phyloP scores from a whole-genome alignment of 2,797 vertebrate genomes.

The Leptoclinus maculatus region DNA sequence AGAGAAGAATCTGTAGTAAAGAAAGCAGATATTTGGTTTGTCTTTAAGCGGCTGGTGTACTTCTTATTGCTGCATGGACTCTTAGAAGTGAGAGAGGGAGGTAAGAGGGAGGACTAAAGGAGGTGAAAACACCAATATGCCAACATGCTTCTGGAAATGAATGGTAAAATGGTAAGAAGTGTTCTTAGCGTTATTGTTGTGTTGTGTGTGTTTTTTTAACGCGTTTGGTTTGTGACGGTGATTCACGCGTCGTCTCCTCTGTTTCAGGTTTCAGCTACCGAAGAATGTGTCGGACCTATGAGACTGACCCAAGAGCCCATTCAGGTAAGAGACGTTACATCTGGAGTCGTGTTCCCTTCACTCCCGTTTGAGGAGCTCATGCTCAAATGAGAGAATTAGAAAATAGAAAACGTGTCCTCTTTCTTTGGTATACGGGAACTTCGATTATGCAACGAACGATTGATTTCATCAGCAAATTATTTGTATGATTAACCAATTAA shows the following conservation, averaged over 20 bases:
- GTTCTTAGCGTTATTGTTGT: background rate
- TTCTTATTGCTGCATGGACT: background rate
- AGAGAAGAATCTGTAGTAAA: background rate
- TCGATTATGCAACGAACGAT: background rate
- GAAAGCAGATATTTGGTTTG: background rate
- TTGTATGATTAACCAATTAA: background rate
- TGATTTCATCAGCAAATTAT: background rate
- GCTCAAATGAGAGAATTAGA: too few relatives aligned
- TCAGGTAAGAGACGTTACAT: constrained; percentile 84
- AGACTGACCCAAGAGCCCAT: constrained; percentile 93
- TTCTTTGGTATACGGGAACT: background rate
- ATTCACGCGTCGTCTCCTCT: constrained; percentile 16
- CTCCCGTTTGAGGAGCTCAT: background rate
- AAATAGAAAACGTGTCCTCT: background rate
- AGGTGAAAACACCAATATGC: constrained; percentile 32
- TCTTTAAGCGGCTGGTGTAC: background rate
- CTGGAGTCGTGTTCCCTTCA: background rate
- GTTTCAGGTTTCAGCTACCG: constrained; percentile 88
- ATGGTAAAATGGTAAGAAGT: constrained; percentile 74
- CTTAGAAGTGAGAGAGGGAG: constrained; percentile 6
- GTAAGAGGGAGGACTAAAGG: background rate
- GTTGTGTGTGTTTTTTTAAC: background rate
- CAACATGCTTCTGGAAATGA: constrained; percentile 74
- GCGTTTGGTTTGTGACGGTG: constrained; percentile 1
- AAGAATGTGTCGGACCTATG: constrained; percentile 95